These are phyloP conservation scores for Serrognathus titanus DNA, from an alignment of 2,888 invertebrate genomes.

Conservation along the genomic window DNA sequence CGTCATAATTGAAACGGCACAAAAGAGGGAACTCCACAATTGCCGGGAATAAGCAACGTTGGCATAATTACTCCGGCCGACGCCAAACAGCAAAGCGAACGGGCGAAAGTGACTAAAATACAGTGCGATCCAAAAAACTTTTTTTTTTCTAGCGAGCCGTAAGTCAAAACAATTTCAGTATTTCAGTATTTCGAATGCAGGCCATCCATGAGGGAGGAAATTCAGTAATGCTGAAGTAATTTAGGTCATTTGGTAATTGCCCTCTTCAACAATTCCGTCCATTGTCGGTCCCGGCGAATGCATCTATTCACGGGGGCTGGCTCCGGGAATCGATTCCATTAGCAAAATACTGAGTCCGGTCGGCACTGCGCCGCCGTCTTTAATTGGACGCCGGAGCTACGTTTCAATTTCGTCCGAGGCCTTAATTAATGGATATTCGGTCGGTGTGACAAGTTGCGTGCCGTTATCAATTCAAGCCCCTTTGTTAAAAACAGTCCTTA, in stretches of 20 bases:
- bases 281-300: constrained; percentile 26
- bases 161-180: too few relatives aligned
- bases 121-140: neutral
- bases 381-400: too few relatives aligned
- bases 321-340: constrained; percentile 1
- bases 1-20: constrained; percentile 47
- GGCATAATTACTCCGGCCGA: constrained; percentile 26
- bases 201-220: too few relatives aligned
- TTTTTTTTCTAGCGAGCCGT: too few relatives aligned
- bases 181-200: neutral
- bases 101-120: neutral
- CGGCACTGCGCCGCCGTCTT: too few relatives aligned
- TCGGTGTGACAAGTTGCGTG: too few relatives aligned
- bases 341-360: neutral
- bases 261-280: constrained; percentile 21
- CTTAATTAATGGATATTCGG: too few relatives aligned
- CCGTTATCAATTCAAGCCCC: too few relatives aligned
- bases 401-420: too few relatives aligned
- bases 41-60: constrained; percentile 36
- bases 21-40: constrained; percentile 40
- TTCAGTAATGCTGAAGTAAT: constrained; percentile 14
- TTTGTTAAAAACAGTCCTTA: too few relatives aligned
- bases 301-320: constrained; percentile 21
- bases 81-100: neutral
- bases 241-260: constrained; percentile 28